These are phyloP conservation scores for Drosophila atroscutellata DNA, from an alignment of 2,888 invertebrate species.

Conservation along the genomic window DNA sequence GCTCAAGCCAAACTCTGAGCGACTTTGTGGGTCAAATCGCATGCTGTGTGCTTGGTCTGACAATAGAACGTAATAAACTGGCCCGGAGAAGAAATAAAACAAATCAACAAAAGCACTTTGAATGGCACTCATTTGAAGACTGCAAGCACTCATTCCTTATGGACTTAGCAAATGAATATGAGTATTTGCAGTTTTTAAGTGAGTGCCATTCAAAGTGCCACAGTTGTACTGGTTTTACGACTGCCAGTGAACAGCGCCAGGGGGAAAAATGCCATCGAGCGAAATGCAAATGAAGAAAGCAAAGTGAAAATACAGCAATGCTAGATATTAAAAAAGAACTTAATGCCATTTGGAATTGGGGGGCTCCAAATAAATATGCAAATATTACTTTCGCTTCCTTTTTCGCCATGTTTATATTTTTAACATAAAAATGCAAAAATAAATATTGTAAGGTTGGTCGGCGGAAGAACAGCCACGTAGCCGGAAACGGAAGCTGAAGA, in stretches of 20 bases:
- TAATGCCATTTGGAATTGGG: constrained; percentile 55
- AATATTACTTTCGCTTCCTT: constrained; percentile 45
- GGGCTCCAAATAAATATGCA: constrained; percentile 73
- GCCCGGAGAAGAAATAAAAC: constrained; percentile 2
- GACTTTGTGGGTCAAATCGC: constrained; percentile 6
- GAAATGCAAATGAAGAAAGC: constrained; percentile 36
- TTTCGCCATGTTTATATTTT: constrained; percentile 25
- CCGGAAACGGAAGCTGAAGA: constrained; percentile 45
- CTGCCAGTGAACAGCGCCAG: constrained; percentile 31
- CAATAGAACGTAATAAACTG: constrained; percentile 44
- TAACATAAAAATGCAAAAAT: constrained; percentile 56
- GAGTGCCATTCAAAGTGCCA: constrained; percentile 43
- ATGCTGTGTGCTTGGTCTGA: background rate
- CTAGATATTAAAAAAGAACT: constrained; percentile 61
- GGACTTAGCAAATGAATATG: constrained; percentile 12
- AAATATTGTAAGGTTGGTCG: constrained; percentile 37
- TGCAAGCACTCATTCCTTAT: constrained; percentile 36
- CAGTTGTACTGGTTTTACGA: constrained; percentile 29
- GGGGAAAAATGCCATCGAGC: constrained; percentile 24
- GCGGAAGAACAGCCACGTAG: constrained; percentile 15
- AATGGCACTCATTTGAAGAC: constrained; percentile 44
- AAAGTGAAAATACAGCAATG: constrained; percentile 43
- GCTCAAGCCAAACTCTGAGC: background rate
- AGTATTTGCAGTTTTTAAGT: constrained; percentile 54
- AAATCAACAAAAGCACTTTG: constrained; percentile 18